These are phyloP conservation scores for Syrmaticus mikado DNA, from an alignment of 2,113 vertebrate species.

Conservation along the genomic window DNA sequence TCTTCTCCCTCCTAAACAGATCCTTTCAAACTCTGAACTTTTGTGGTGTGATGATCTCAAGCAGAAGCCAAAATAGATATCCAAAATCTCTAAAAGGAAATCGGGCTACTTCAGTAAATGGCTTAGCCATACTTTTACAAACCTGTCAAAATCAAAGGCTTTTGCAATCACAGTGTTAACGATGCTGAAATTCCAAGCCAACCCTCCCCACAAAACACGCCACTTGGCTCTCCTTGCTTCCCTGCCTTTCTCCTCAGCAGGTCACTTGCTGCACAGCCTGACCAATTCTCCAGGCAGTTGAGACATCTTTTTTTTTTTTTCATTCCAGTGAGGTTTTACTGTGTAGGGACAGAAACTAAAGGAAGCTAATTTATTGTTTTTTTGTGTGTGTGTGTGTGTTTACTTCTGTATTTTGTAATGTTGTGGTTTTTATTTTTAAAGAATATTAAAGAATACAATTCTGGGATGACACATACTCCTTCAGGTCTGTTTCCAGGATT, in stretches of 20 bases:
- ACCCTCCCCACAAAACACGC: rapidly evolving
- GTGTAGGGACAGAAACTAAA: not conserved
- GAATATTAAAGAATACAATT: not conserved
- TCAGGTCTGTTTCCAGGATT: not conserved
- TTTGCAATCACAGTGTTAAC: not conserved
- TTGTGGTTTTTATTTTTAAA: not conserved
- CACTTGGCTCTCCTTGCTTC: rapidly evolving
- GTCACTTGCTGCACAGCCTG: not conserved
- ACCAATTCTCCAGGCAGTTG: not conserved
- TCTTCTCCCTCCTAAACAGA: not conserved
- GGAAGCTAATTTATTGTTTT: not conserved
- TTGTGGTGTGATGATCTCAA: not conserved
- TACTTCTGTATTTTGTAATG: not conserved
- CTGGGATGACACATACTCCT: not conserved
- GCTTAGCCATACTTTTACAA: not conserved
- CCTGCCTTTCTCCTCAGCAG: not conserved
- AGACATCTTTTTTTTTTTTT: not conserved
- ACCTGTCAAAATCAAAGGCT: not conserved
- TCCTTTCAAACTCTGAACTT: not conserved
- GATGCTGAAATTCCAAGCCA: not conserved
- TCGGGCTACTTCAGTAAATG: not conserved
- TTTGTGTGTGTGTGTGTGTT: not conserved
- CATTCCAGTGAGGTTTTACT: not conserved
- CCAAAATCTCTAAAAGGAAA: not conserved
- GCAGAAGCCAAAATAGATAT: not conserved